A percentile compares a stretch with the other conserved stretches of the same genome.
phyloP scores from a whole-genome alignment of 2,797 vertebrate genomes.

The Sus cebifrons region DNA sequence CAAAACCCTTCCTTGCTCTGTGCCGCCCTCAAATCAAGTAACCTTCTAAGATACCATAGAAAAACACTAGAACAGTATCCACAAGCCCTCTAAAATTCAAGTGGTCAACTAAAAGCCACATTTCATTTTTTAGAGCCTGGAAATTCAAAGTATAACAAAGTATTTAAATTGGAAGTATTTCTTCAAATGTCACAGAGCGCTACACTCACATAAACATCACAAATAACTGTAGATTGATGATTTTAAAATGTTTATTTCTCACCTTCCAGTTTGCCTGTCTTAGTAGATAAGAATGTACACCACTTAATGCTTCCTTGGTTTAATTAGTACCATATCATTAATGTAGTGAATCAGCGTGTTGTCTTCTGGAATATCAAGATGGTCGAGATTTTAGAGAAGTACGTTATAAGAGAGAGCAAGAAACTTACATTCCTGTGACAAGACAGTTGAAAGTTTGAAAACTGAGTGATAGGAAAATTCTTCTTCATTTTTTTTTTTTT shows the following conservation, averaged over 20 bases:
- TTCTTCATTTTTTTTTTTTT: too few species aligned
- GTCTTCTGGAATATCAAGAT: neutral
- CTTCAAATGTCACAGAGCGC: neutral
- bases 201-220: neutral
- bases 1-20: neutral
- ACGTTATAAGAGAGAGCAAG: neutral
- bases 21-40: neutral
- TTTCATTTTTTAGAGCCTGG: neutral
- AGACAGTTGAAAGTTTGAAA: neutral
- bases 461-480: neutral
- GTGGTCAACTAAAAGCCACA: too few species aligned
- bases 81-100: neutral
- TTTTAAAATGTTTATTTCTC: neutral
- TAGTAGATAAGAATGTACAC: neutral
- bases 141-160: neutral
- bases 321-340: neutral
- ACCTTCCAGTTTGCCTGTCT: neutral
- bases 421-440: neutral
- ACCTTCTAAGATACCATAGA: neutral
- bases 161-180: neutral
- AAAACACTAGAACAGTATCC: neutral
- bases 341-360: neutral
- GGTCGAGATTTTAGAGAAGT: neutral
- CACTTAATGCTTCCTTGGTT: neutral
- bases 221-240: neutral